A percentile compares a stretch with the other conserved stretches of the same genome.
These are phyloP conservation scores for Crematogaster levior DNA, from an alignment of 2,888 invertebrate species.

Conservation along the genomic window DNA sequence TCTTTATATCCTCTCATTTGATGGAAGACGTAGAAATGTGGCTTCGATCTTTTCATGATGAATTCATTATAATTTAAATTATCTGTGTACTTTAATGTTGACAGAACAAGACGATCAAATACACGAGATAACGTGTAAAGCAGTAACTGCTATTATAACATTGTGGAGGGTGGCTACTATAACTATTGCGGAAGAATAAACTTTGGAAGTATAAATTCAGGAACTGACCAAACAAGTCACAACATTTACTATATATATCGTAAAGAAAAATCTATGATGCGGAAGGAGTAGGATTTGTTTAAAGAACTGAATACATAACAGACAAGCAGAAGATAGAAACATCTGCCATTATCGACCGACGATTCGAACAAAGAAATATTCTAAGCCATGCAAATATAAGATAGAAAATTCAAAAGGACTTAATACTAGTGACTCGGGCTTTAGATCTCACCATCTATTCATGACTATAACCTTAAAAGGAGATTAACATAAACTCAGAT, in stretches of 20 bases:
- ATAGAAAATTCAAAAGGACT: too few species aligned
- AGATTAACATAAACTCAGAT: too few species aligned
- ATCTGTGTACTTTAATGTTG: neutral
- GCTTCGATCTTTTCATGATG: neutral
- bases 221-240: neutral
- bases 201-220: neutral
- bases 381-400: too few species aligned
- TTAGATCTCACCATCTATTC: too few species aligned
- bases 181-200: too few species aligned
- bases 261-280: neutral
- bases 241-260: neutral
- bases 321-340: neutral
- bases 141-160: neutral
- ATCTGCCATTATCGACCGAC: neutral
- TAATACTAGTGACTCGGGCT: too few species aligned
- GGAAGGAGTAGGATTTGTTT: neutral
- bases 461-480: too few species aligned
- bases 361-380: neutral
- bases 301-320: neutral
- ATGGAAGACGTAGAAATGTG: neutral
- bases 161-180: too few species aligned
- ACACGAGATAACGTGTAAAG: neutral
- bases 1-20: neutral
- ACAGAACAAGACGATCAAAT: neutral
- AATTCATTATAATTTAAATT: neutral